Percentiles rank a stretch among this genome's conserved stretches.
These are phyloP conservation scores for Biston stratarius DNA, from an alignment of 2,888 invertebrate species.

Conservation along the genomic window DNA sequence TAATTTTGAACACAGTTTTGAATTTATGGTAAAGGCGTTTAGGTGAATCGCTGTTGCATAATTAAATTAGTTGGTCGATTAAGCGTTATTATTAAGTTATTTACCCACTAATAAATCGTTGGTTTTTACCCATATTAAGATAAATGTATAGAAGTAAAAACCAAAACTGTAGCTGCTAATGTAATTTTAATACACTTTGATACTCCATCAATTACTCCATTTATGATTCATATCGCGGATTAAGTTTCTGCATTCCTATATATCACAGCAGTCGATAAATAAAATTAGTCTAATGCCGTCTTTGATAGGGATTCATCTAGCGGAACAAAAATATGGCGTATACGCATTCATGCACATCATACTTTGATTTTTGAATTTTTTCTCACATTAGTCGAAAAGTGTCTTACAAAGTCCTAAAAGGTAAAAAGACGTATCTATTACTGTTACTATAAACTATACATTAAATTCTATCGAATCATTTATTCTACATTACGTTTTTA, in stretches of 20 bases:
- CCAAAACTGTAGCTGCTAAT: conserved; percentile 13
- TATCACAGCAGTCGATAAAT: too few species aligned
- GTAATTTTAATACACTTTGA: conserved; percentile 15
- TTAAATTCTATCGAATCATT: too few species aligned
- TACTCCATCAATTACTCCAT: conserved; percentile 3
- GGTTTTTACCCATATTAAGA: background rate
- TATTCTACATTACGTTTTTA: too few species aligned
- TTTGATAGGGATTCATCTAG: too few species aligned
- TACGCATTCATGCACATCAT: too few species aligned
- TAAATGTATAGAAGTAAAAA: background rate
- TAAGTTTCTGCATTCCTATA: background rate
- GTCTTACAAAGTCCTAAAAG: too few species aligned
- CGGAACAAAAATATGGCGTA: too few species aligned
- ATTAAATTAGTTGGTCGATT: background rate
- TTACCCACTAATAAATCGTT: background rate
- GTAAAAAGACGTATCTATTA: too few species aligned
- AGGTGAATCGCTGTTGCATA: background rate
- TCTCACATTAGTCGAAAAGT: too few species aligned
- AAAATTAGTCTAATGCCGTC: background rate
- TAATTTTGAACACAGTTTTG: too few species aligned
- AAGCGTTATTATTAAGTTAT: background rate
- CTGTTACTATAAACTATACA: too few species aligned
- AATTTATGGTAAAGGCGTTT: background rate
- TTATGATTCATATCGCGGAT: conserved; percentile 11
- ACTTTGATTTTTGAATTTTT: too few species aligned